These are phyloP conservation scores for Zophobas atratus DNA, from an alignment of 1,140 invertebrate species.

Conservation along the genomic window DNA sequence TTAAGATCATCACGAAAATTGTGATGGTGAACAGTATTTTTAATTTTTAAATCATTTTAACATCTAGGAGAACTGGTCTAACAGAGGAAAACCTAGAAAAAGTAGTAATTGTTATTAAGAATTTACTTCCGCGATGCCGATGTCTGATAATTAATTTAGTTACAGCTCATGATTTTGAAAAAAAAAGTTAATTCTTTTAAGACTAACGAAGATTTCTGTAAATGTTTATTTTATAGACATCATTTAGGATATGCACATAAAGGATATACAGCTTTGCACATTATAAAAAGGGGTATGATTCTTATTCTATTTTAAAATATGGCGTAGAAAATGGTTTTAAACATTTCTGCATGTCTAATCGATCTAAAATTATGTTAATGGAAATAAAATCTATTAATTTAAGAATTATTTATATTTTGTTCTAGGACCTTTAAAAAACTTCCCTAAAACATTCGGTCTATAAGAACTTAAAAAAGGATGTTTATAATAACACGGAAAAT, in stretches of 20 bases:
- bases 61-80: no score
- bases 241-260: conserved; percentile 6
- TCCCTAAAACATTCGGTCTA: conserved; percentile 44
- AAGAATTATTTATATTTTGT: conserved; percentile 34
- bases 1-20: no score
- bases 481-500: conserved; percentile 17
- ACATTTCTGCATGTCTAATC: conserved; percentile 16
- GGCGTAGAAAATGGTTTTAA: conserved; percentile 12
- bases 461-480: conserved; percentile 40
- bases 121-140: no score
- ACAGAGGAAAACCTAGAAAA: no score
- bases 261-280: not conserved
- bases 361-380: conserved; percentile 28
- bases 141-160: no score
- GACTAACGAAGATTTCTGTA: conserved; percentile 8
- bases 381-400: not conserved
- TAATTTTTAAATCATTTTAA: no score
- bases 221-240: conserved; percentile 11
- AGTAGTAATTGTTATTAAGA: no score
- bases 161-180: not conserved
- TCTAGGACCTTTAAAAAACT: conserved; percentile 43
- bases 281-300: conserved; percentile 17
- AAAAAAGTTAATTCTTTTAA: conserved; percentile 13
- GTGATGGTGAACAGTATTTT: no score
- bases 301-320: conserved; percentile 23